These are phyloP conservation scores for Orchesellides sinensis DNA, from an alignment of 2,888 invertebrate genomes.

Conservation along the genomic window DNA sequence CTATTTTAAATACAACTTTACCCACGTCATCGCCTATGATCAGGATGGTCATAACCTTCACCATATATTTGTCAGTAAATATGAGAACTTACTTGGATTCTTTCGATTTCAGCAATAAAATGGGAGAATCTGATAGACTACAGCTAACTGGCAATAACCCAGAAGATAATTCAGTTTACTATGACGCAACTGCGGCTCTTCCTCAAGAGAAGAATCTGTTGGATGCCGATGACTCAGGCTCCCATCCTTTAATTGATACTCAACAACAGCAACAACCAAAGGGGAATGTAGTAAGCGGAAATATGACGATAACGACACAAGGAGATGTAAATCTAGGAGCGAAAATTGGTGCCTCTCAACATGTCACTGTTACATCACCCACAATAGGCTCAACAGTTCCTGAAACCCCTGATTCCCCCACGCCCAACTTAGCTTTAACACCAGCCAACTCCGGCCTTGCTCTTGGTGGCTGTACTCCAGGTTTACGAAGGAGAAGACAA, in stretches of 20 bases:
- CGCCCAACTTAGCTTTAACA: constrained; percentile 48
- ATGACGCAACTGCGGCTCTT: constrained; percentile 72
- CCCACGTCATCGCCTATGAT: too few species aligned
- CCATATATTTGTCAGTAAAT: too few species aligned
- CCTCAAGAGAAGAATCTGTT: constrained; percentile 65
- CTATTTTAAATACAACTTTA: too few species aligned
- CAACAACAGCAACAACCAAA: constrained; percentile 47
- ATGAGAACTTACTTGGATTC: too few species aligned
- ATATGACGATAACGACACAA: constrained; percentile 52
- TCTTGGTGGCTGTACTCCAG: constrained; percentile 80
- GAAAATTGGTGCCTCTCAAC: constrained; percentile 61
- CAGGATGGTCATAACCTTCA: too few species aligned
- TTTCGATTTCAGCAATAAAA: constrained; percentile 31
- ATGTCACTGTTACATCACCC: background rate
- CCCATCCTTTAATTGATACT: constrained; percentile 69
- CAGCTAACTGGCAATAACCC: constrained; percentile 62
- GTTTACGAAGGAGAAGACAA: constrained; percentile 84
- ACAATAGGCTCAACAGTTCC: background rate
- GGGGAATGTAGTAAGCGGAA: constrained; percentile 51
- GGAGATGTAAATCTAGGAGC: constrained; percentile 46
- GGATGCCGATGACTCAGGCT: constrained; percentile 72
- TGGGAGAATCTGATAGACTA: constrained; percentile 55
- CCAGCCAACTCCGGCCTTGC: constrained; percentile 64
- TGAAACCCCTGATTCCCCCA: constrained; percentile 71
- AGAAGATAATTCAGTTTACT: constrained; percentile 74